Evolutionary conservation across 2,797 vertebrate species (phyloP).

Genomic region (Fistularia tabacaria): DNA sequence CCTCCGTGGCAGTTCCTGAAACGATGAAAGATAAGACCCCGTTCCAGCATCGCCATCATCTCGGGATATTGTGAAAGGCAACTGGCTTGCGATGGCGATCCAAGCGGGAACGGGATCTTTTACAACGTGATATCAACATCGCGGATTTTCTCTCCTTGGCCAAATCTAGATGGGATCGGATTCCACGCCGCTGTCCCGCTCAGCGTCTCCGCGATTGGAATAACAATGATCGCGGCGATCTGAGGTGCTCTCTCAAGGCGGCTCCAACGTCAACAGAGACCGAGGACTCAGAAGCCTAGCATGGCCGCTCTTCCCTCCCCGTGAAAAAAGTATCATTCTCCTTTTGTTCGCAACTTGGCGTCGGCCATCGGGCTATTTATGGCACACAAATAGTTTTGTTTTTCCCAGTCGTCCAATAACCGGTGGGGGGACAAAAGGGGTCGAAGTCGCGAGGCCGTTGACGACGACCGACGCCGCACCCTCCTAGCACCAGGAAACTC

Average conservation of each 20-base stretch:
- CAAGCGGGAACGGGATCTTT: conserved; percentile 2
- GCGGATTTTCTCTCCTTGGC: background rate
- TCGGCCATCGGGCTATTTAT: conserved; percentile 19
- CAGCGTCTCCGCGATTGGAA: conserved; percentile 4
- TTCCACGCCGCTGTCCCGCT: background rate
- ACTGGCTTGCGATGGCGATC: background rate
- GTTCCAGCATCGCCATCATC: too few species aligned
- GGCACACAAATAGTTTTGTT: conserved; percentile 19
- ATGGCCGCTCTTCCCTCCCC: conserved; percentile 26
- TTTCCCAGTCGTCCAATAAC: conserved; percentile 35
- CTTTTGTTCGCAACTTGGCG: conserved; percentile 26
- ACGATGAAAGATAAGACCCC: too few species aligned
- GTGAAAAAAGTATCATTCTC: conserved; percentile 25
- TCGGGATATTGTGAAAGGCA: background rate
- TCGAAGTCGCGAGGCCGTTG: too few species aligned
- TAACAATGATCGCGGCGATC: conserved; percentile 32
- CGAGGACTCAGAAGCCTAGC: conserved; percentile 22
- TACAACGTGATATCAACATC: conserved; percentile 7
- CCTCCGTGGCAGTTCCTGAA: too few species aligned
- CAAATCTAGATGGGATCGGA: background rate
- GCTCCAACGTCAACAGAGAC: conserved; percentile 34
- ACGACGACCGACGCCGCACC: too few species aligned
- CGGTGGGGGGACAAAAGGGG: conserved; percentile 10
- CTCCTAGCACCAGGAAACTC: too few species aligned
- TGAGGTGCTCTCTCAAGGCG: conserved; percentile 6